Conservation (phyloP, 2,888 invertebrate species). For the Glaucopsyche alexis region DNA sequence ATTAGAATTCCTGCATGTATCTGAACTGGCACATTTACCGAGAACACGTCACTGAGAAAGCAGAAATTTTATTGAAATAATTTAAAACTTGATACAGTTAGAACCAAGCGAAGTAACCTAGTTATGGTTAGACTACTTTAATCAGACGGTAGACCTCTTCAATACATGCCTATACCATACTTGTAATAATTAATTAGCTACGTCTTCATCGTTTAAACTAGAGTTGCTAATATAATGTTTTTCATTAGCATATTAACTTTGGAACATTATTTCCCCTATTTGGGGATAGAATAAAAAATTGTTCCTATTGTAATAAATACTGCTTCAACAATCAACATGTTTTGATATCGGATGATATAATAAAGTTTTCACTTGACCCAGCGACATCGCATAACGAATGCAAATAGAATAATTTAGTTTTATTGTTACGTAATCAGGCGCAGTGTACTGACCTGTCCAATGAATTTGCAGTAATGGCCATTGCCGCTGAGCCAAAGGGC, state of each 20-base stretch:
- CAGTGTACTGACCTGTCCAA: constrained; percentile 43
- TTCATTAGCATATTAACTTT: not conserved
- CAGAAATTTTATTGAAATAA: constrained; percentile 13
- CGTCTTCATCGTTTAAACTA: not conserved
- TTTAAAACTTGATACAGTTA: constrained; percentile 6
- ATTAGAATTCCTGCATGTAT: constrained; percentile 20
- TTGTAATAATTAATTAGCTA: constrained; percentile 20
- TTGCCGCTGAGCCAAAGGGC: constrained; percentile 40
- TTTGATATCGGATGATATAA: constrained; percentile 6
- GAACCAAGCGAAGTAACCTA: not conserved
- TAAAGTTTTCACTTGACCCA: constrained; percentile 24
- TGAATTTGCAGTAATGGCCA: constrained; percentile 42
- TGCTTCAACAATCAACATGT: not conserved
- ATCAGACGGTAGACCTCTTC: constrained; percentile 5
- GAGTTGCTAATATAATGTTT: not conserved
- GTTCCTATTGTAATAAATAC: not conserved
- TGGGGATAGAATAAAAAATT: not conserved
- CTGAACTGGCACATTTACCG: constrained; percentile 4
- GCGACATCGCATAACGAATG: constrained; percentile 43
- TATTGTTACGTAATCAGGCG: constrained; percentile 43
- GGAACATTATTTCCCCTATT: not conserved
- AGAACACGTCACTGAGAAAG: constrained; percentile 13
- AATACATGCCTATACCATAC: not conserved
- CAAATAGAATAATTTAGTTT: constrained; percentile 43
- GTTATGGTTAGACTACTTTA: constrained; percentile 14